phyloP scores from a whole-genome alignment of 2,797 vertebrate species.

The Lagocephalus sceleratus region DNA sequence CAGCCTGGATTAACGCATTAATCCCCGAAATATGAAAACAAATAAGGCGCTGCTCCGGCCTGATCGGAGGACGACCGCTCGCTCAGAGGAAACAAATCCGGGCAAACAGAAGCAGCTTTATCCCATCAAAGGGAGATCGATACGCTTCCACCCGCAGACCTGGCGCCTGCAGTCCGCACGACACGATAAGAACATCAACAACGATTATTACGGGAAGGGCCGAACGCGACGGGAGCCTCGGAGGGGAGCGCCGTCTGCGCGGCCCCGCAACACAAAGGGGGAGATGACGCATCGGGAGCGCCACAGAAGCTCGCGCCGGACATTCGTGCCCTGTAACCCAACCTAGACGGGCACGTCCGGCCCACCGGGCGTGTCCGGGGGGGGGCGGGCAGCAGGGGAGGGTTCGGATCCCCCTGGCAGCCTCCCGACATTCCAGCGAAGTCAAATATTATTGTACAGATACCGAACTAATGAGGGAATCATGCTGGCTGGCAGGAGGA shows the following conservation, averaged over 20 bases:
- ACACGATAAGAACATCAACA: not conserved
- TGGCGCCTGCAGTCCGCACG: conserved; percentile 13
- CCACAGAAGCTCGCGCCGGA: conserved; percentile 20
- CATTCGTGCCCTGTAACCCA: conserved; percentile 39
- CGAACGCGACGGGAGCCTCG: too few relatives aligned
- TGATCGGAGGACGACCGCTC: not conserved
- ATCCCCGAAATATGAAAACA: not conserved
- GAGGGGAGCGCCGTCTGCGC: not conserved
- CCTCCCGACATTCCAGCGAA: conserved; percentile 12
- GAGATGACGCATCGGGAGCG: conserved; percentile 1
- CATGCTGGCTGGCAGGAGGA: not conserved
- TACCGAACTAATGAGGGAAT: not conserved
- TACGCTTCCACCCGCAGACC: conserved; percentile 3
- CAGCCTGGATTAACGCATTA: not conserved
- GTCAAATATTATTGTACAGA: not conserved
- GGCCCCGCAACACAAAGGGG: not conserved
- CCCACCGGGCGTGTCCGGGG: conserved; percentile 25
- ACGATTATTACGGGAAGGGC: too few relatives aligned
- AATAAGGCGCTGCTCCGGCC: not conserved
- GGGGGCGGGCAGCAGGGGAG: conserved; percentile 9
- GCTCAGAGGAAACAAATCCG: conserved; percentile 34
- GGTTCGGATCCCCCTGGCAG: not conserved
- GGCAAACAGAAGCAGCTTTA: conserved; percentile 44
- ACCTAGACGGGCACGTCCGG: conserved; percentile 27
- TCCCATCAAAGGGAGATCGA: conserved; percentile 33